Evolutionary conservation across 2,113 vertebrate species (phyloP), one percentile per base, ranked within the genome.

Genomic region (Prolemur simus): DNA sequence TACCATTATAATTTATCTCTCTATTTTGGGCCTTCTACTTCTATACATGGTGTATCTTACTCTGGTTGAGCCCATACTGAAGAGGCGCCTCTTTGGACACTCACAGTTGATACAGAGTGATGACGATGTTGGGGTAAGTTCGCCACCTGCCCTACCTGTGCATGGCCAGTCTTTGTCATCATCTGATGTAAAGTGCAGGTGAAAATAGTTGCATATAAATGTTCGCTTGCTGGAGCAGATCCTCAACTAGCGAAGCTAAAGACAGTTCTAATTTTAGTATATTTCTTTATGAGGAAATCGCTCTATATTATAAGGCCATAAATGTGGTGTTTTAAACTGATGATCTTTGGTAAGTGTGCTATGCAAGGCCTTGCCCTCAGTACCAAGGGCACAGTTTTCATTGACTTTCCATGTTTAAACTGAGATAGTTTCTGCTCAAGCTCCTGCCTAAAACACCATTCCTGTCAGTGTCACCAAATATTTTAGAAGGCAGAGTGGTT

Each of bases 31-130:
- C 68, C 98, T 99, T 8, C 99, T 99, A 37, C 99, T 99, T 71
- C 98, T 99, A 34, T 99, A 99, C 98, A 99, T 99, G 99, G 99
- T 99, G 12, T 99, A 99, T 96, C 99, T 99, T 93, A 99, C 99
- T 8, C 98, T 99, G 74, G 98, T 99, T 98, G 99, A 99, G 96
- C 99, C 99, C 71, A 99, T 99, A 4, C 98, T 99, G 98, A 99
- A 99, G 98, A 99, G 99, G 77, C 99, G 99, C 77, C 99, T 99
- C 49, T 99, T 99, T 97, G 99, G 99, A 96, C 99, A 99, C 97
- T 99, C 99, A 1, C 99, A 99, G 97, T 99, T 99, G 66, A 99
- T 99, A 97, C 99, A 99, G 97, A 99, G 98, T 1, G 99, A 99
- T 47, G 99, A 99, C 6, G 99, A 99, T 17, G 98, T 99, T 6